These are phyloP conservation scores for Oscheius sp. DNA, from an alignment of 2,888 invertebrate genomes.

Conservation along the genomic window DNA sequence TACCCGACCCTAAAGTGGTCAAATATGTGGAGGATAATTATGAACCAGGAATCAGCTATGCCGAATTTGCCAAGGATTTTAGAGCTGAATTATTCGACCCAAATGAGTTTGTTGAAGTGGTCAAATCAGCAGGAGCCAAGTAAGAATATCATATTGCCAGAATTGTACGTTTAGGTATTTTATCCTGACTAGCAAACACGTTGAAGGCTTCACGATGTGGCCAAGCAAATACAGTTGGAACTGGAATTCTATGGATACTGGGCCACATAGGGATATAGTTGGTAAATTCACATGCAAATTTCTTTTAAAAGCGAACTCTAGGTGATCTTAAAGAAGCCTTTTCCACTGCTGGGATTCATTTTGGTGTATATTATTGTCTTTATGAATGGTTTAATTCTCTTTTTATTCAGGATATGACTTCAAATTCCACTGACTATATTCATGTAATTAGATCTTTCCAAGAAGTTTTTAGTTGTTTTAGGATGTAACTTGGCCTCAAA, in stretches of 20 bases:
- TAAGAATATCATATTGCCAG: conserved; percentile 71
- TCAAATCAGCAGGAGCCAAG: conserved; percentile 86
- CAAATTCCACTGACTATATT: conserved; percentile 48
- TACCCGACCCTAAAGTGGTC: conserved; percentile 58
- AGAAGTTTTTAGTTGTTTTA: too few relatives aligned
- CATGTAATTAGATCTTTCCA: conserved; percentile 42
- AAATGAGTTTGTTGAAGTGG: conserved; percentile 83
- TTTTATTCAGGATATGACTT: conserved; percentile 56
- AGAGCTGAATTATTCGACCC: conserved; percentile 89
- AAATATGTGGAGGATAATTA: conserved; percentile 84
- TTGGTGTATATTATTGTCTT: conserved; percentile 69
- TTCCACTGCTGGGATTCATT: conserved; percentile 58
- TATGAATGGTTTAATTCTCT: conserved; percentile 70
- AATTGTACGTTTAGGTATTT: conserved; percentile 73
- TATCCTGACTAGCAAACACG: conserved; percentile 74
- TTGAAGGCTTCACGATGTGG: conserved; percentile 74
- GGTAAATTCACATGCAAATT: conserved; percentile 58
- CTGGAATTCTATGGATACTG: conserved; percentile 74
- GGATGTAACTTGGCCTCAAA: conserved; percentile 63
- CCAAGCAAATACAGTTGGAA: conserved; percentile 73
- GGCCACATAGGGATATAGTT: conserved; percentile 73
- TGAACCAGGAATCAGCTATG: conserved; percentile 85
- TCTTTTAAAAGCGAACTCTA: background rate
- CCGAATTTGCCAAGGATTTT: conserved; percentile 84
- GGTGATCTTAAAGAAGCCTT: conserved; percentile 49